Percentiles rank a stretch among this genome's conserved stretches.
Conservation (phyloP, 2,888 invertebrate genomes). For the Sphecodes monilicornis region DNA sequence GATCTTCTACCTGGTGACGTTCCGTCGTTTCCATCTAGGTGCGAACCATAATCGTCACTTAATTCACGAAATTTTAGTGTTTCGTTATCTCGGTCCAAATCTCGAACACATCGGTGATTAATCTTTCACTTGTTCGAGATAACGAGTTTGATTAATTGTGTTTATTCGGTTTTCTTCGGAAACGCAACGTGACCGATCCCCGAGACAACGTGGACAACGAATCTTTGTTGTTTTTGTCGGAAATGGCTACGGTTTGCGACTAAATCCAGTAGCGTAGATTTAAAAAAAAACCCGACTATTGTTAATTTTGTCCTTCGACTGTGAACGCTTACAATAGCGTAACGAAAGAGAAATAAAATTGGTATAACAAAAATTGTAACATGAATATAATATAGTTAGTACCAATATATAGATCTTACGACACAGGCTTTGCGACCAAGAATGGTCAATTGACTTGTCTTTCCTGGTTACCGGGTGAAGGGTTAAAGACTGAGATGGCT, state of each 20-base stretch:
- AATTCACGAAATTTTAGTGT: not conserved
- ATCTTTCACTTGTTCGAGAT: not conserved
- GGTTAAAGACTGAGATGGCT: not conserved
- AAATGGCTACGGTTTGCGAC: too few relatives aligned
- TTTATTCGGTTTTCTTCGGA: not conserved
- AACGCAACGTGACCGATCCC: not conserved
- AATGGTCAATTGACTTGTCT: not conserved
- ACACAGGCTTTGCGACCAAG: not conserved
- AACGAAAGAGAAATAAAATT: not conserved
- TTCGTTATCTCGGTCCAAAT: not conserved
- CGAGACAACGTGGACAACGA: not conserved
- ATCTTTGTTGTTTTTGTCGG: conserved; percentile 2
- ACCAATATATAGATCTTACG: too few relatives aligned
- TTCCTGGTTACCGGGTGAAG: not conserved
- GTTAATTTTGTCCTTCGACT: not conserved
- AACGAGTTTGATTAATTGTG: not conserved
- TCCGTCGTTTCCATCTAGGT: not conserved
- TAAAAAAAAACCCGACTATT: not conserved
- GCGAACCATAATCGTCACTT: not conserved
- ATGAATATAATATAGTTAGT: too few relatives aligned
- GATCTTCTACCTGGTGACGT: conserved; percentile 12
- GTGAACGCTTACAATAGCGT: not conserved
- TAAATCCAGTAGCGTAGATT: not conserved
- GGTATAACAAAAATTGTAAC: not conserved
- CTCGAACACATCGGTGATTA: not conserved